Evolutionary conservation across 2,113 vertebrate species (phyloP).

Genomic region (Cynoglossus semilaevis): DNA sequence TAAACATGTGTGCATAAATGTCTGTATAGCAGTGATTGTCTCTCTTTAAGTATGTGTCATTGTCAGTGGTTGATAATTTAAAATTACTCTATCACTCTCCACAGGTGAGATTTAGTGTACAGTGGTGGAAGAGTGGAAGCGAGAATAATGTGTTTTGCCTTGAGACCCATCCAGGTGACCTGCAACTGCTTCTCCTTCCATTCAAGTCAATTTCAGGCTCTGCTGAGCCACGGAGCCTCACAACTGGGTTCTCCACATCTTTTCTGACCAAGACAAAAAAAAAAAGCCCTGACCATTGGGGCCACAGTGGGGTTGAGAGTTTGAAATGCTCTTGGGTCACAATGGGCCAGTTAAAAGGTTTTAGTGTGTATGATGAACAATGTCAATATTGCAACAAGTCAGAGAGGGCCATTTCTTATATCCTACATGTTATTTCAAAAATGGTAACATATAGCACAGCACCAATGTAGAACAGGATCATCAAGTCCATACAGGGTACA

Average conservation of each 20-base stretch:
- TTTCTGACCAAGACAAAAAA: conserved; percentile 33
- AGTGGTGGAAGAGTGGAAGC: conserved; percentile 36
- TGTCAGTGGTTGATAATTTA: conserved; percentile 48
- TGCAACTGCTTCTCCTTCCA: conserved; percentile 48
- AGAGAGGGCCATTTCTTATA: too few relatives aligned
- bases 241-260: conserved; percentile 50
- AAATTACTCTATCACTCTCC: conserved; percentile 29
- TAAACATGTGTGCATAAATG: not conserved
- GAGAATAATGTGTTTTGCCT: conserved; percentile 68
- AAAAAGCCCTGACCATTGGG: conserved; percentile 37
- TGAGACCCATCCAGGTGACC: conserved; percentile 63
- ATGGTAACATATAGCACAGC: too few relatives aligned
- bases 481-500: too few relatives aligned
- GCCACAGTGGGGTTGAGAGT: conserved; percentile 13
- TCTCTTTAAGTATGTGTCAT: conserved; percentile 32
- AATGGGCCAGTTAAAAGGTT: too few relatives aligned
- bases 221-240: conserved; percentile 50
- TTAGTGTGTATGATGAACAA: too few relatives aligned
- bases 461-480: too few relatives aligned
- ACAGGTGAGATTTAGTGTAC: conserved; percentile 55
- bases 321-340: not conserved
- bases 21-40: not conserved
- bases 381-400: too few relatives aligned
- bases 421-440: too few relatives aligned
- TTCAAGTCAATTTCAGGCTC: conserved; percentile 74